phyloP scores from a whole-genome alignment of 2,797 vertebrate species.

The Iguana delicatissima region DNA sequence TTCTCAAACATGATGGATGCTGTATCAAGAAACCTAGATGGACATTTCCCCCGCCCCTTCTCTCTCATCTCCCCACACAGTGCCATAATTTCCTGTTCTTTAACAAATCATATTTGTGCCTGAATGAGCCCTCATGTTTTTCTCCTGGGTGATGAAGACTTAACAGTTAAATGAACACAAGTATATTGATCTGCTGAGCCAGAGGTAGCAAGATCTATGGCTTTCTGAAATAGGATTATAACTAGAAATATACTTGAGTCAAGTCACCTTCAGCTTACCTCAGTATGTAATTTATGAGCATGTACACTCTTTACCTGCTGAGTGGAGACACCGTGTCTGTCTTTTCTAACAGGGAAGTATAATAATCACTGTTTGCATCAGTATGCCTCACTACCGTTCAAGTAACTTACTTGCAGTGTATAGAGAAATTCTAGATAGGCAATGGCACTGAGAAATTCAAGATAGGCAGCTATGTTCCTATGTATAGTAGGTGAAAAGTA shows the following conservation, averaged over 20 bases:
- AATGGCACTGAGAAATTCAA: conserved; percentile 50
- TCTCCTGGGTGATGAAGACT: neutral
- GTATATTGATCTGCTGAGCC: neutral
- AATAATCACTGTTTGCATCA: conserved; percentile 44
- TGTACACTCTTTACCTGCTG: conserved; percentile 54
- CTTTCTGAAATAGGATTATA: neutral
- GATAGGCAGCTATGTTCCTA: conserved; percentile 49
- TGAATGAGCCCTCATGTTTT: neutral
- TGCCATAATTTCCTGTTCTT: neutral
- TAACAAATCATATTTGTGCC: neutral
- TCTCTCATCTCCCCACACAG: too few relatives aligned
- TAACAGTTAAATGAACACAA: neutral
- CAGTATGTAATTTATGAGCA: conserved; percentile 35
- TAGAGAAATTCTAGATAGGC: neutral
- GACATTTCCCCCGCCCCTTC: neutral
- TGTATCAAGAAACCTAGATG: neutral
- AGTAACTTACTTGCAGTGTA: conserved; percentile 49
- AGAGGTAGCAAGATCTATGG: neutral
- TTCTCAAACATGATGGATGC: neutral
- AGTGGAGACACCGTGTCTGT: conserved; percentile 62
- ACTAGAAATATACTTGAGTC: neutral
- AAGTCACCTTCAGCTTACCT: neutral
- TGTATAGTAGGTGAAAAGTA: conserved; percentile 61
- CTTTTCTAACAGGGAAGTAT: conserved; percentile 48
- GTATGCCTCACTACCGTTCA: conserved; percentile 54